phyloP scores from a whole-genome alignment of 2,113 vertebrate genomes.

The rat (Rattus norvegicus) region DNA sequence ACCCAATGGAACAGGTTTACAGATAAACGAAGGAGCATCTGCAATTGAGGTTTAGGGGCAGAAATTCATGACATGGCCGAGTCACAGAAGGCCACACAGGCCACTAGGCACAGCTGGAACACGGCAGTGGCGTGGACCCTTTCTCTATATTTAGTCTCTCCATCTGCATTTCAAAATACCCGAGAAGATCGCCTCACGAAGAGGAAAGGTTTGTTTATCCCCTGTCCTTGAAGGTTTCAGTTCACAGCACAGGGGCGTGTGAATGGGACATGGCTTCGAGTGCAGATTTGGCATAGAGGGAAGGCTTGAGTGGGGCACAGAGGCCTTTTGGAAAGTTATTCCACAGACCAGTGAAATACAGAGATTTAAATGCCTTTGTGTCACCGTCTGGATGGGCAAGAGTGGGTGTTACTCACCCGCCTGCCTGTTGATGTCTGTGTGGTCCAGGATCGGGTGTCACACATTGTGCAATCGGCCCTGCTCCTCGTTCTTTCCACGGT shows the following conservation, averaged over 20 bases:
- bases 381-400: neutral
- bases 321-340: neutral
- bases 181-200: neutral
- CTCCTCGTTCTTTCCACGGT: accelerated
- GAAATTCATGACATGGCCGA: neutral
- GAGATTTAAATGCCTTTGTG: neutral
- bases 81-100: neutral
- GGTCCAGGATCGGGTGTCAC: neutral
- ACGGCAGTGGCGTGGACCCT: neutral
- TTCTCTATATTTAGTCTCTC: neutral
- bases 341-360: neutral
- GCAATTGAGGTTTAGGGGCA: neutral
- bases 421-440: neutral
- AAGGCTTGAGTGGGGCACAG: neutral
- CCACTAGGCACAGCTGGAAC: neutral
- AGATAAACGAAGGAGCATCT: neutral
- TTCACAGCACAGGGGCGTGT: neutral
- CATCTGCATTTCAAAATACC: neutral
- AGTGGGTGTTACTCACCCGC: neutral
- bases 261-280: no score
- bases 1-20: no score
- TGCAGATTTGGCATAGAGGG: neutral
- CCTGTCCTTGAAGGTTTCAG: neutral
- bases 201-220: no score
- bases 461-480: accelerated